Percentiles rank a stretch among this genome's conserved stretches.
Evolutionary conservation across 1,140 invertebrate species (phyloP).

Genomic region (Eulimnadia texana): DNA sequence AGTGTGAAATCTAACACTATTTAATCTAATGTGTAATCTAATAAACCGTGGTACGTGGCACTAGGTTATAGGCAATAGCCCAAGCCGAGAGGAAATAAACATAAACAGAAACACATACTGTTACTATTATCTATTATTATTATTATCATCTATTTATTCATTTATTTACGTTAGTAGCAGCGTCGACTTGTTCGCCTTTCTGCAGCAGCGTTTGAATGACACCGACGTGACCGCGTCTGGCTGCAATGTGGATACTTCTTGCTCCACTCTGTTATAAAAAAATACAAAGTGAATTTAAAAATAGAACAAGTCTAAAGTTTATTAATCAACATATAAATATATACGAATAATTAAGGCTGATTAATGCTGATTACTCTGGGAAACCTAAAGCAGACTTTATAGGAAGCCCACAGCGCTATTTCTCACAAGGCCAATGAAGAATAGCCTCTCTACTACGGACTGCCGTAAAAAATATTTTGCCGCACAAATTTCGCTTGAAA

Average conservation of each 20-base stretch:
- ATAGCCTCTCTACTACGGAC: too few species aligned
- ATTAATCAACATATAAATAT: background rate
- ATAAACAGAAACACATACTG: conserved; percentile 6
- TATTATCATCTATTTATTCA: background rate
- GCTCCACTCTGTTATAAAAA: conserved; percentile 50
- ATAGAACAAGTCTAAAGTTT: background rate
- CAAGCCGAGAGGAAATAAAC: background rate
- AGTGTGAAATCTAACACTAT: too few species aligned
- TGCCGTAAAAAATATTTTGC: too few species aligned
- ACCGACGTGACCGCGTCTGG: conserved; percentile 82
- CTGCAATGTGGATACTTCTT: conserved; percentile 81
- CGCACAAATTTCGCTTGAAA: too few species aligned
- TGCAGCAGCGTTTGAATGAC: conserved; percentile 91
- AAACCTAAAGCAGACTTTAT: too few species aligned
- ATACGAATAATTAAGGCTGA: background rate
- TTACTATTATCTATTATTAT: too few species aligned
- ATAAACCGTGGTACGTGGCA: too few species aligned
- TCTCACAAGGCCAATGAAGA: too few species aligned
- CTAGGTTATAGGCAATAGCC: too few species aligned
- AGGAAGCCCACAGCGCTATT: too few species aligned
- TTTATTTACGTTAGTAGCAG: conserved; percentile 76
- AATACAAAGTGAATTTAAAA: background rate
- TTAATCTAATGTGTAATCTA: too few species aligned
- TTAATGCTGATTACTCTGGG: too few species aligned
- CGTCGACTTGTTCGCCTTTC: conserved; percentile 91